Conservation (phyloP, 2,113 vertebrate species). For the Eulemur rufifrons region DNA sequence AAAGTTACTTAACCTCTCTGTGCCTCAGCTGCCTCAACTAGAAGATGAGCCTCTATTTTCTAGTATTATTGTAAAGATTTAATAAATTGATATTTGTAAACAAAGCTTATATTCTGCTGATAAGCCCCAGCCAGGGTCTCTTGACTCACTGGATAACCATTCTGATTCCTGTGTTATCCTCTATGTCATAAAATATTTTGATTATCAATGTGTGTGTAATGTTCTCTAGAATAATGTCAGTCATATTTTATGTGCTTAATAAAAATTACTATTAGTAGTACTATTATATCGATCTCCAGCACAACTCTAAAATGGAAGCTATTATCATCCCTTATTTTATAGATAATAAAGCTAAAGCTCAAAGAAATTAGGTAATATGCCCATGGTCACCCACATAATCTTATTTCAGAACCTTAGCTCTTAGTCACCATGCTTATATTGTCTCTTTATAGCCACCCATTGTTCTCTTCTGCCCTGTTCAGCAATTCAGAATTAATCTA, state of each 20-base stretch:
- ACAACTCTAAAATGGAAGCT: background rate
- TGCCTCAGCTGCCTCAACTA: background rate
- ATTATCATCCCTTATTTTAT: background rate
- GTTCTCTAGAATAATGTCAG: background rate
- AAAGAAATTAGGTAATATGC: background rate
- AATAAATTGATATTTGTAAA: background rate
- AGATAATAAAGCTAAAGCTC: background rate
- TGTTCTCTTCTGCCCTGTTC: background rate
- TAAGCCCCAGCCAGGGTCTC: background rate
- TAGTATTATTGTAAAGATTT: background rate
- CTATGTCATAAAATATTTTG: background rate
- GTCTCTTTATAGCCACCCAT: background rate
- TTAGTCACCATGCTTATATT: background rate
- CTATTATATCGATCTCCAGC: background rate
- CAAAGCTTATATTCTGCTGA: background rate
- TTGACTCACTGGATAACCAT: background rate
- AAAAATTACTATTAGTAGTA: background rate
- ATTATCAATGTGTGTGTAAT: background rate
- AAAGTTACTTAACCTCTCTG: background rate
- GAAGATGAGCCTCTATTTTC: background rate
- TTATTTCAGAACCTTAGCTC: background rate
- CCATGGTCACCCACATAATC: background rate
- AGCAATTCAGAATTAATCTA: background rate
- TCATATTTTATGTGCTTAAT: background rate
- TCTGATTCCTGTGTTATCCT: background rate